Evolutionary conservation across 2,888 invertebrate species (phyloP).

Genomic region (Agrochola lychnidis): DNA sequence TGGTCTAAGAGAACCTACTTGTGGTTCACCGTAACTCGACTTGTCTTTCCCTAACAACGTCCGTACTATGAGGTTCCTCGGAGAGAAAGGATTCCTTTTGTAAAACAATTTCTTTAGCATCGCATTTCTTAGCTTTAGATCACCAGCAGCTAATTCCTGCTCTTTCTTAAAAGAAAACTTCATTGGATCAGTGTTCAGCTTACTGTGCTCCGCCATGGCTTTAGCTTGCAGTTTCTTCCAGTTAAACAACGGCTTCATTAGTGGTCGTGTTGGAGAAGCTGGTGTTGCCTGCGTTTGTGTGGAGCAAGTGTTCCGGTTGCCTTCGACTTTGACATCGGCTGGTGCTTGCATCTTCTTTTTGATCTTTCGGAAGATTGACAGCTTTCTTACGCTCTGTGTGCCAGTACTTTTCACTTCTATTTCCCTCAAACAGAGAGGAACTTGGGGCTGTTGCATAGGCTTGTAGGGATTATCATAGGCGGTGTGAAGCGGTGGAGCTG

Average conservation of each 20-base stretch:
- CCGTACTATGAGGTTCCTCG: constrained; percentile 80
- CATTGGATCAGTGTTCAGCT: constrained; percentile 66
- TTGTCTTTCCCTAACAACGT: constrained; percentile 83
- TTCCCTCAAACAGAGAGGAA: constrained; percentile 84
- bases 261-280: constrained; percentile 4
- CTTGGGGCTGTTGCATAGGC: constrained; percentile 72
- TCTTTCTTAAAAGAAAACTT: constrained; percentile 77
- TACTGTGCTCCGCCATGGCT: constrained; percentile 58
- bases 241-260: constrained; percentile 70
- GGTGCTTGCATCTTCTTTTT: constrained; percentile 74
- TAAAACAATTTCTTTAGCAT: constrained; percentile 83
- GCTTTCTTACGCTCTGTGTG: constrained; percentile 84
- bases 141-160: constrained; percentile 78
- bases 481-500: constrained; percentile 67
- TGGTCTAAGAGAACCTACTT: constrained; percentile 71
- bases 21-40: constrained; percentile 79
- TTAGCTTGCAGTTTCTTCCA: constrained; percentile 79
- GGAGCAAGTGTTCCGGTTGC: constrained; percentile 65
- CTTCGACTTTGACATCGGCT: constrained; percentile 46
- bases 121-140: constrained; percentile 79
- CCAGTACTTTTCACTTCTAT: constrained; percentile 86
- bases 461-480: constrained; percentile 67
- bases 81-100: constrained; percentile 85
- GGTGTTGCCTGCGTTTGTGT: constrained; percentile 67
- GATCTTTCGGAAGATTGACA: constrained; percentile 80